Conservation (phyloP, 2,113 vertebrate genomes). For the Tapirus terrestris region DNA sequence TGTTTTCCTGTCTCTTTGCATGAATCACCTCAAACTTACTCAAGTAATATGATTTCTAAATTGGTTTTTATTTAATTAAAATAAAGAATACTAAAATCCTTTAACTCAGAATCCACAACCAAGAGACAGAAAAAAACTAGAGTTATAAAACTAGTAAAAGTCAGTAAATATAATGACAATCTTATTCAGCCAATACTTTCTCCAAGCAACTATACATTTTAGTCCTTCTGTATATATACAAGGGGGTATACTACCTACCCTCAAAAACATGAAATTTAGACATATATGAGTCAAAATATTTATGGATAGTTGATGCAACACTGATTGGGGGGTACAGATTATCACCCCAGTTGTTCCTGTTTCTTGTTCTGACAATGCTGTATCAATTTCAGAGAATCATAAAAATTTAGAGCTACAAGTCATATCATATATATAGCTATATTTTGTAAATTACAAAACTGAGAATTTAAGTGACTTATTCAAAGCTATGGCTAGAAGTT, state of each 20-base stretch:
- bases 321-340: neutral
- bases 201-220: neutral
- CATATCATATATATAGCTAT: neutral
- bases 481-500: neutral
- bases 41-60: neutral
- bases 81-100: neutral
- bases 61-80: neutral
- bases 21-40: neutral
- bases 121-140: neutral
- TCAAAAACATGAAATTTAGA: slow-evolving; percentile 4
- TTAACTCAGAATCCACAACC: neutral
- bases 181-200: neutral
- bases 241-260: neutral
- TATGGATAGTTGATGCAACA: neutral
- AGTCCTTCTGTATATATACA: neutral
- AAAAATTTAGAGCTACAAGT: neutral
- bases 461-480: neutral
- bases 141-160: slow-evolving; percentile 14
- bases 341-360: neutral
- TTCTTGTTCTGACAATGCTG: neutral
- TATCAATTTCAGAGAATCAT: neutral
- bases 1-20: neutral
- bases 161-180: neutral
- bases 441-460: neutral
- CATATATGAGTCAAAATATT: neutral